Evolutionary conservation across 2,113 vertebrate species (phyloP).

Genomic region (Gulo gulo): DNA sequence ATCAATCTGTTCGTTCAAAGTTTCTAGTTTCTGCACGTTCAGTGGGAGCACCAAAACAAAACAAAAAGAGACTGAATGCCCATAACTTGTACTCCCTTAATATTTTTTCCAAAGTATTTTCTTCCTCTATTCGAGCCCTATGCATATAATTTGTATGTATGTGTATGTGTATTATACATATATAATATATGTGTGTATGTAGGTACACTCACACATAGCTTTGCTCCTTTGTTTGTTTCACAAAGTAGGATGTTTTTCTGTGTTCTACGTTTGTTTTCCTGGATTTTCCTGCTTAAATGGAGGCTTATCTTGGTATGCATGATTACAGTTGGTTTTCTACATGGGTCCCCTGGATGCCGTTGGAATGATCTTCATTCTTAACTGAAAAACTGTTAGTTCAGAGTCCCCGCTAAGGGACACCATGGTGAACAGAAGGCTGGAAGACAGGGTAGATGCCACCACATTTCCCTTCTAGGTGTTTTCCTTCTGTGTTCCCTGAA

Average conservation of each 20-base stretch:
- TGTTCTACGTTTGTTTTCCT: not conserved
- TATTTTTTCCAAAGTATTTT: not conserved
- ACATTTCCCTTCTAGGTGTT: fast-evolving
- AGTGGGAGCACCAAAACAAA: not conserved
- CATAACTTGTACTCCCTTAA: fast-evolving
- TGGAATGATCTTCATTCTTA: not conserved
- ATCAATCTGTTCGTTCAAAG: not conserved
- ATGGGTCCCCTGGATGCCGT: too few species aligned
- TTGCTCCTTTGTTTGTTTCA: not conserved
- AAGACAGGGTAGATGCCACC: fast-evolving
- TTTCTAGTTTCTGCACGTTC: not conserved
- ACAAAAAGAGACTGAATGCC: not conserved
- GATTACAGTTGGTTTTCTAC: fast-evolving
- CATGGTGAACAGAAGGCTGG: fast-evolving
- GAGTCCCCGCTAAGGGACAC: fast-evolving
- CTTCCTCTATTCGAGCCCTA: not conserved
- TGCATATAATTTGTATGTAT: not conserved
- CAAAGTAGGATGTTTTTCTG: not conserved
- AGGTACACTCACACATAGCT: not conserved
- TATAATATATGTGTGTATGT: not conserved
- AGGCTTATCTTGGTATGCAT: fast-evolving
- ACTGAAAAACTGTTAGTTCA: too few species aligned
- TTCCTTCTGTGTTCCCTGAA: too few species aligned
- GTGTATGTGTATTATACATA: not conserved
- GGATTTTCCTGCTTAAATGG: not conserved